These are phyloP conservation scores for Lordiphosa mommai DNA, from an alignment of 1,140 invertebrate genomes.

Conservation along the genomic window DNA sequence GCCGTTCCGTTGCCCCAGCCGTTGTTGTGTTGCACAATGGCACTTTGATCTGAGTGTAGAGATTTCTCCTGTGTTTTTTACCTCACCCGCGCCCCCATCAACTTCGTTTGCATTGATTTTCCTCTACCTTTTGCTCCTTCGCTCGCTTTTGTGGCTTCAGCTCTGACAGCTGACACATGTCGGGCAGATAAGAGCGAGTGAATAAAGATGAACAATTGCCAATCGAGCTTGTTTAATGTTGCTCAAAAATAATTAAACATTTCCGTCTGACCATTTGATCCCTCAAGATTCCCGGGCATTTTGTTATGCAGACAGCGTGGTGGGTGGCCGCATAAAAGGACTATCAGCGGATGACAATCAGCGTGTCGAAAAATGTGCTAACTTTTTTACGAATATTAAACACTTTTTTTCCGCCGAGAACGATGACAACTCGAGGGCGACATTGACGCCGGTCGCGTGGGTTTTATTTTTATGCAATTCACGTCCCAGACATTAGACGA, in stretches of 20 bases:
- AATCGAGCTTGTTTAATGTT: conserved; percentile 41
- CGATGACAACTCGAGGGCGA: conserved; percentile 40
- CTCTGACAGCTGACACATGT: conserved; percentile 45
- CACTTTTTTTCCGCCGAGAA: conserved; percentile 11
- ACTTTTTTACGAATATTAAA: conserved; percentile 49
- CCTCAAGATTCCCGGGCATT: neutral
- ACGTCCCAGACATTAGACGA: conserved; percentile 46
- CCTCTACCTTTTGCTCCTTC: conserved; percentile 2
- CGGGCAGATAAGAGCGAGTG: conserved; percentile 34
- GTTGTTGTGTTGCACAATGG: conserved; percentile 38
- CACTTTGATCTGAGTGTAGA: conserved; percentile 48
- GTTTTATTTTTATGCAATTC: conserved; percentile 55
- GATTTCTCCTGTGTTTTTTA: conserved; percentile 28
- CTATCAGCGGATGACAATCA: conserved; percentile 35
- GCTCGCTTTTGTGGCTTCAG: conserved; percentile 29
- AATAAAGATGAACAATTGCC: conserved; percentile 49
- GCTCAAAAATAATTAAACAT: conserved; percentile 48
- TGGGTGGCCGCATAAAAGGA: conserved; percentile 32
- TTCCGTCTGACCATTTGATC: neutral
- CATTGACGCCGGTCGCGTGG: conserved; percentile 30
- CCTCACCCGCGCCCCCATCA: neutral
- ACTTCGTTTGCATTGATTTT: conserved; percentile 31
- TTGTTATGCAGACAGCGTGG: conserved; percentile 40
- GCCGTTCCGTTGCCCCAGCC: conserved; percentile 2
- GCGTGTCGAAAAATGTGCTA: conserved; percentile 33